phyloP scores from a whole-genome alignment of 2,888 invertebrate species.

The Sialis lutaria region DNA sequence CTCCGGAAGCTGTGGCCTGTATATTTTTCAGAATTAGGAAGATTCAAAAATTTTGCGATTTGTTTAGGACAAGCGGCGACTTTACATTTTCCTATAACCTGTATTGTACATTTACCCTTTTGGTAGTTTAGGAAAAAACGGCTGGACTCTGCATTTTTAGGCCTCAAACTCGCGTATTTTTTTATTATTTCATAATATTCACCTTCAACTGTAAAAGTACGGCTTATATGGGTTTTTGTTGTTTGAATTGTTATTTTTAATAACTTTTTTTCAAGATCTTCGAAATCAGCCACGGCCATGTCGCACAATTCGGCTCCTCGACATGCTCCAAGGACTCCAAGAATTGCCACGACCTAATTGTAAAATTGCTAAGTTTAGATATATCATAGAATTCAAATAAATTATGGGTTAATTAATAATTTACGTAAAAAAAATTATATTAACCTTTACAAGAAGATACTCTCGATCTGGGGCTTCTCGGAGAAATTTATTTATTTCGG shows the following conservation, averaged over 20 bases:
- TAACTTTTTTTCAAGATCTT: not conserved
- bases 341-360: constrained; percentile 1
- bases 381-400: no score
- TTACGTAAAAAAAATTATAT: no score
- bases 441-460: not conserved
- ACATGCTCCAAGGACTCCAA: constrained; percentile 5
- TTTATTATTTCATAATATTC: not conserved
- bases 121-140: no score
- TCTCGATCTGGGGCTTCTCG: not conserved
- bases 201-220: not conserved
- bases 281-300: not conserved
- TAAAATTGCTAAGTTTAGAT: not conserved
- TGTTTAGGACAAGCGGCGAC: not conserved
- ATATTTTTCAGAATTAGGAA: constrained; percentile 3
- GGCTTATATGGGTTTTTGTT: not conserved
- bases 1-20: constrained; percentile 8
- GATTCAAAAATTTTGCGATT: not conserved
- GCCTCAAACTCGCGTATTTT: no score
- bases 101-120: constrained; percentile 2
- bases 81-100: constrained; percentile 1
- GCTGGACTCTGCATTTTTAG: no score
- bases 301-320: constrained; percentile 1
- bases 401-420: no score
- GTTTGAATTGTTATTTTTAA: not conserved
- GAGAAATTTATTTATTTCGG: not conserved